Base-by-base conservation (phyloP, 2,888 invertebrate genomes). In the Fragum sueziense region DNA sequence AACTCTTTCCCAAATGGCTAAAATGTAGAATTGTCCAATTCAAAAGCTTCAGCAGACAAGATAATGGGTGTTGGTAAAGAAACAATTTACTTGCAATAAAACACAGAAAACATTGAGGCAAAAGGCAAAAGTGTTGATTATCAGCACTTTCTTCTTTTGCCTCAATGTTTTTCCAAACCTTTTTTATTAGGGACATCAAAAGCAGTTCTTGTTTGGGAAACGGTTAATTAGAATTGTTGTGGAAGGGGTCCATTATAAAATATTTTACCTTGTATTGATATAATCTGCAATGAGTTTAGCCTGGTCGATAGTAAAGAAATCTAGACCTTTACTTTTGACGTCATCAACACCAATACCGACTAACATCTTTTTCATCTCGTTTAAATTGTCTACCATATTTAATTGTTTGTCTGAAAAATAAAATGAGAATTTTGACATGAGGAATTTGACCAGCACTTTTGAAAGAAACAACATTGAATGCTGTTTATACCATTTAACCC, bases 331-430 rank as follows among this genome's bases (percentile, higher is more conserved):
- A 62, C 86, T 84, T 33, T 84, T 85, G 3, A 83, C 73, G 47
- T 88, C 87, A 25, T 87, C 86, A 31, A 89, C 83, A 14, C 90
- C 91, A 54, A 91, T 86, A 6, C 92, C 91, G 33, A 86, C 86
- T 65, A 92, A 62, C 87, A 89, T 85, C 74, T 88, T 90, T 73
- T 90, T 89, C 37, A 90, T 85, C 71, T 89, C 91, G 54, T 85
- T 87, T 47, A 90, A 62, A 71, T 91, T 91, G 25, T 91, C 91
- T 25, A 89, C 86, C 76, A 91, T 51, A 31, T 85, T 80, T 87
- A 90, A 80, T 62, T 91, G 91, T 74, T 91, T 89, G 20, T 91
- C 92, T 92, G 86, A 22, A 85, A 81, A 54, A 70, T 74, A 65
- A 70, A 54, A 70, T 1, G 17, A 47, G 3, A 47, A n/a, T n/a